These are phyloP conservation scores for Coccyzus lansbergi DNA, from an alignment of 2,797 vertebrate species.

Conservation along the genomic window DNA sequence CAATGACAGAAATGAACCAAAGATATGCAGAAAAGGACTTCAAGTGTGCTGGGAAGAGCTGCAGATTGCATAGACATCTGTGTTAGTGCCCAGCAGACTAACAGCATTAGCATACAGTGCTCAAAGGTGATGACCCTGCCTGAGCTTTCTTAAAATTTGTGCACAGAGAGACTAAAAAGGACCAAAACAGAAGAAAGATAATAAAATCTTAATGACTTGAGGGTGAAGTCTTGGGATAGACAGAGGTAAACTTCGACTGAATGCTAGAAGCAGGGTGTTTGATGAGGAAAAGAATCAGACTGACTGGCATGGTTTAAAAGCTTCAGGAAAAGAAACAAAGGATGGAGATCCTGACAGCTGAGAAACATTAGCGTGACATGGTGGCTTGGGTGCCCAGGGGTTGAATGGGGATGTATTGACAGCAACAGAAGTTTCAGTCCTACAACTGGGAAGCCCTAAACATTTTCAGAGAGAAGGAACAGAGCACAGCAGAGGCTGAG, in stretches of 20 bases:
- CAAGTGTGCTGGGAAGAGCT: not conserved
- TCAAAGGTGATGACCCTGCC: not conserved
- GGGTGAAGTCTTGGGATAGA: not conserved
- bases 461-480: not conserved
- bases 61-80: not conserved
- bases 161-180: not conserved
- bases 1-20: not conserved
- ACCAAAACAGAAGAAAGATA: not conserved
- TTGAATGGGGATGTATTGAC: rapidly evolving
- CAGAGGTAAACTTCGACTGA: not conserved
- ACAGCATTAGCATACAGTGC: not conserved
- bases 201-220: not conserved
- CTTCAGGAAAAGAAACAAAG: not conserved
- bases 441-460: not conserved
- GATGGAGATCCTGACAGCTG: not conserved
- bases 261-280: not conserved
- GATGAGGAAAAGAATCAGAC: not conserved
- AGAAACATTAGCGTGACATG: rapidly evolving
- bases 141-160: not conserved
- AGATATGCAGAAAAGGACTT: not conserved
- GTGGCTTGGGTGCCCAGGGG: not conserved
- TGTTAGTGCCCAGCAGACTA: not conserved
- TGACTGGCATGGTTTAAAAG: not conserved
- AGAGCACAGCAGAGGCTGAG: not conserved
- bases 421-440: not conserved